Percentiles rank a stretch among this genome's conserved stretches.
phyloP scores from a whole-genome alignment of 2,113 vertebrate species.

The Ursus arctos region DNA sequence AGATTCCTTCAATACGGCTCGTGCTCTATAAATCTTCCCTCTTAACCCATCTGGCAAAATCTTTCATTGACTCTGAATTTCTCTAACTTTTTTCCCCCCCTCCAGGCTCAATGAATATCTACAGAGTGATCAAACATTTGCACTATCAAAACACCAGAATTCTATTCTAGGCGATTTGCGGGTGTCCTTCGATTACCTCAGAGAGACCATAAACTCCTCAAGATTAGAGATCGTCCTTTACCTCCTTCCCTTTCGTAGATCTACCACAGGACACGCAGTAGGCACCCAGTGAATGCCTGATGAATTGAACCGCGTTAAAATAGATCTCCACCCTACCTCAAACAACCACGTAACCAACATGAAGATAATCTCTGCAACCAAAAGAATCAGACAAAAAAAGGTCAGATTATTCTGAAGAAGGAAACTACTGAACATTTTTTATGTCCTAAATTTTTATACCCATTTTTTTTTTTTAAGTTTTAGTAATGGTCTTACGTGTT shows the following conservation, averaged over 20 bases:
- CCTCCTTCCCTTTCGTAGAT: not conserved
- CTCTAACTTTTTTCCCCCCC: not conserved
- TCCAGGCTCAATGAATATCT: not conserved
- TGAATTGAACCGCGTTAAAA: not conserved
- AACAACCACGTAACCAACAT: not conserved
- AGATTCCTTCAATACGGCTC: not conserved
- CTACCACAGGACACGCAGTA: not conserved
- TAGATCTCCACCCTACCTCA: not conserved
- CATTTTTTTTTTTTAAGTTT: not conserved
- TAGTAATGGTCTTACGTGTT: not conserved
- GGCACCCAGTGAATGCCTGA: not conserved
- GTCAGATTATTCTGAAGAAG: not conserved
- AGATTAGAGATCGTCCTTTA: not conserved
- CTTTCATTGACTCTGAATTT: not conserved
- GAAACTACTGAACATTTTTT: not conserved
- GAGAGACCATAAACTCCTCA: not conserved
- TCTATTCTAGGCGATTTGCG: not conserved
- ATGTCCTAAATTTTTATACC: slow-evolving; percentile 6
- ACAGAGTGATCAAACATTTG: not conserved
- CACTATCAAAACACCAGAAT: not conserved
- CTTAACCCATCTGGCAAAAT: not conserved
- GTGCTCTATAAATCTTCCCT: not conserved
- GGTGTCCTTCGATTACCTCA: not conserved
- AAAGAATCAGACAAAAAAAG: not conserved
- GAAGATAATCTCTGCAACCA: not conserved